Base-by-base conservation (phyloP, 2,888 invertebrate genomes). In the Papilio protenor region DNA sequence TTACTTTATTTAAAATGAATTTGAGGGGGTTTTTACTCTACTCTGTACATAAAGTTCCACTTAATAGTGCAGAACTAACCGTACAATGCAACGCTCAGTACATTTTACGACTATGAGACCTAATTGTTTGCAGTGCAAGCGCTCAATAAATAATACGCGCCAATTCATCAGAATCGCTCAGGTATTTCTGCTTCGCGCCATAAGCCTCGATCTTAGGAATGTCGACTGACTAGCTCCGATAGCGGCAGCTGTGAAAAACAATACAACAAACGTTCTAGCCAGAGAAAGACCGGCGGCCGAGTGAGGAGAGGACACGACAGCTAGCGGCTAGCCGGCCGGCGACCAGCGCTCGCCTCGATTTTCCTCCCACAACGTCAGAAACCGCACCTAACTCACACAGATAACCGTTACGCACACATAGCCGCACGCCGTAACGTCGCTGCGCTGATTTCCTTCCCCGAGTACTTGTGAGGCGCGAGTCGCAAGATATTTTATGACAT, bases 111-210 rank as follows among this genome's bases (percentile, higher is more conserved):
- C 55, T 69, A 57, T 45, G 49, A 40, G 47, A 73, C 81, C 80
- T 85, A 85, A 87, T 87, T 85, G 83, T 85, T 83, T 77, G 82
- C 76, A 78, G 78, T 81, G 83, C 82, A 84, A 83, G 84, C 85
- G 85, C 81, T 85, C 86, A 87, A 88, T 90, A 90, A 91, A 90
- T 90, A 91, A 91, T 88, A 87, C 85, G 84, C 82, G 84, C 87
- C 88, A 92, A 92, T 93, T 91, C 91, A 91, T 93, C 91, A 90
- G 89, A 90, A 91, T 86, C 87, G 88, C 88, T 88, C 86, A 90
- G 91, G 91, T 90, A 94, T 93, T 92, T 91, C 86, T 88, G 90
- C 90, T 92, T 93, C 91, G 92, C 92, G 90, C 93, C 90, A 92
- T 92, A 92, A 92, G 87, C 89, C 87, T 87, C 85, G 84, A 87